A percentile compares a stretch with the other conserved stretches of the same genome.
These are phyloP conservation scores for Apis florea DNA, from an alignment of 1,140 invertebrate genomes.

Conservation along the genomic window DNA sequence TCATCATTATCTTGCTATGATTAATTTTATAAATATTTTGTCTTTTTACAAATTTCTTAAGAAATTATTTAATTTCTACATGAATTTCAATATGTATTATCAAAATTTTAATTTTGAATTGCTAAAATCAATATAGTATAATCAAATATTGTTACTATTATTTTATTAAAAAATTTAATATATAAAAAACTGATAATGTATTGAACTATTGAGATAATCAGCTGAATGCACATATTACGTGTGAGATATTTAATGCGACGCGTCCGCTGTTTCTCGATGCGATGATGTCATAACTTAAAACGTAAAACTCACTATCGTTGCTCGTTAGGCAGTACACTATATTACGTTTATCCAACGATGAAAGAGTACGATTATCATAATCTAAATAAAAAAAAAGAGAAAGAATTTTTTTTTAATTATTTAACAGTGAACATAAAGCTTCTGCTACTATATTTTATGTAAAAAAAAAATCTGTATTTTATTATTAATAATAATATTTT, in stretches of 20 bases:
- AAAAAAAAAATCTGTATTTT: not conserved
- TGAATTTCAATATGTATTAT: not conserved
- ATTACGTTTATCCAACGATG: not conserved
- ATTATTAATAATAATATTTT: not conserved
- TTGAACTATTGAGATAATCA: conserved; percentile 16
- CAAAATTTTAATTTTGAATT: not conserved
- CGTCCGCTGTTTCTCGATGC: conserved; percentile 45
- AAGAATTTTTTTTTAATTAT: not conserved
- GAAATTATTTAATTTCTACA: not conserved
- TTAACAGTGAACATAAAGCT: not conserved
- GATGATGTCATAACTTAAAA: conserved; percentile 54
- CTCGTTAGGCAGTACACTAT: conserved; percentile 2
- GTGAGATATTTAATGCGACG: conserved; percentile 36
- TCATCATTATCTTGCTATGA: not conserved
- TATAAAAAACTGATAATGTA: not conserved
- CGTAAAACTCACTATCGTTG: conserved; percentile 33
- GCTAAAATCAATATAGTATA: too few relatives aligned
- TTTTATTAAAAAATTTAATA: too few relatives aligned
- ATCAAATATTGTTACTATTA: too few relatives aligned
- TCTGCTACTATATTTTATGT: too few relatives aligned
- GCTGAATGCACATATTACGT: conserved; percentile 6
- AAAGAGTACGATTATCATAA: not conserved
- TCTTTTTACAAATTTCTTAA: not conserved
- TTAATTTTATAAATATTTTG: not conserved
- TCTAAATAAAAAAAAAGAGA: not conserved